Evolutionary conservation across 2,113 vertebrate genomes (phyloP).

Genomic region (Piprites chloris): DNA sequence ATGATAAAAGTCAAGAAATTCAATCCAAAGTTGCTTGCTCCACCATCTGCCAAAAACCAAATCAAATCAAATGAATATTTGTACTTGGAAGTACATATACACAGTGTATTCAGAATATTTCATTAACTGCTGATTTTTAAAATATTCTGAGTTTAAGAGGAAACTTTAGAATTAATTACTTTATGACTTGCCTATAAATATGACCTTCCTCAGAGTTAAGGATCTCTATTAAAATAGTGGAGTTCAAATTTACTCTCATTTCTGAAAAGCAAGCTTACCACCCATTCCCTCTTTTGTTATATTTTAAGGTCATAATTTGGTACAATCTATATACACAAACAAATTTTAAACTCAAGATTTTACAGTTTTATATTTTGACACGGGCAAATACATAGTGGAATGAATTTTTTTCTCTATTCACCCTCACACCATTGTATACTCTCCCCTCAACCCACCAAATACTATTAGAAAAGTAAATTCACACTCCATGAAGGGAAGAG

Average conservation of each 20-base stretch:
- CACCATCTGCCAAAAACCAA: conserved; percentile 84
- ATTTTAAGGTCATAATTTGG: neutral
- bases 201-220: neutral
- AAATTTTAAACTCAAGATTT: neutral
- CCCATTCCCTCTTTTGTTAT: neutral
- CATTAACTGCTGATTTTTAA: neutral
- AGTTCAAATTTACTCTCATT: neutral
- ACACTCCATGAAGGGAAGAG: neutral
- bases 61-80: neutral
- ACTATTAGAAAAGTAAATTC: neutral
- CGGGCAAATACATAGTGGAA: neutral
- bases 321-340: neutral
- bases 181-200: neutral
- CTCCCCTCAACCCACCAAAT: neutral
- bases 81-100: neutral
- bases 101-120: neutral
- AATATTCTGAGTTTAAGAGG: neutral
- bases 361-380: neutral
- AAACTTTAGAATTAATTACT: neutral
- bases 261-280: neutral
- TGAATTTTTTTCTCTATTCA: neutral
- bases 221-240: neutral
- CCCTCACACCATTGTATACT: neutral
- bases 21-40: conserved; percentile 94
- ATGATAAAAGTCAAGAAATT: conserved; percentile 99